A percentile compares a stretch with the other conserved stretches of the same genome.
Conservation (phyloP, 2,797 vertebrate species). For the Propithecus deckenii region DNA sequence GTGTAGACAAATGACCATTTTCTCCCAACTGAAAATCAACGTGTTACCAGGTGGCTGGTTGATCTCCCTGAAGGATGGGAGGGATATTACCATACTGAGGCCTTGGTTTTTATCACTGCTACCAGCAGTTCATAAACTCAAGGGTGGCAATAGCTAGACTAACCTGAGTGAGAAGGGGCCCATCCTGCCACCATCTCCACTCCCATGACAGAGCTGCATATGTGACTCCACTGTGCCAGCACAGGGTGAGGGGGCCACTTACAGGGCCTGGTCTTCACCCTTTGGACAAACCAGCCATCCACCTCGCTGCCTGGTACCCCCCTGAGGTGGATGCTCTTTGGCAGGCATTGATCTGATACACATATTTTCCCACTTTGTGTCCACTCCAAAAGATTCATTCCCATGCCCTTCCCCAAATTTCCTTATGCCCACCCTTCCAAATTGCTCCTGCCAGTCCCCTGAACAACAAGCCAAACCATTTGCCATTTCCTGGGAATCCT, state of each 20-base stretch:
- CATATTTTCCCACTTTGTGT: background rate
- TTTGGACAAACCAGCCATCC: background rate
- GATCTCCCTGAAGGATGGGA: background rate
- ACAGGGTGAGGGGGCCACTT: rapidly evolving
- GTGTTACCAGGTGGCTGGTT: background rate
- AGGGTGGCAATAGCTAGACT: background rate
- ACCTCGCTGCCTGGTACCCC: too few species aligned
- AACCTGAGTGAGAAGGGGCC: too few species aligned
- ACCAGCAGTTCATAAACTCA: background rate
- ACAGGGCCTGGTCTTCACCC: background rate
- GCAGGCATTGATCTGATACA: background rate
- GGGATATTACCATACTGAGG: too few species aligned
- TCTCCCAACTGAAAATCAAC: background rate
- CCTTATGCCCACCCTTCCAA: background rate
- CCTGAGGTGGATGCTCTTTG: background rate
- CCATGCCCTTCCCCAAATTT: background rate
- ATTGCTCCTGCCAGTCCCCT: background rate
- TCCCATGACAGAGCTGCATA: background rate
- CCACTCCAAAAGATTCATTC: background rate
- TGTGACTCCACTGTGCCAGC: background rate
- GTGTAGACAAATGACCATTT: background rate
- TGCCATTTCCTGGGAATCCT: background rate
- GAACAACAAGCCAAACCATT: background rate
- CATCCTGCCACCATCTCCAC: background rate
- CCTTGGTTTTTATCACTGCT: background rate